Evolutionary conservation across 2,888 invertebrate genomes (phyloP).

Genomic region (Hypena proboscidalis): DNA sequence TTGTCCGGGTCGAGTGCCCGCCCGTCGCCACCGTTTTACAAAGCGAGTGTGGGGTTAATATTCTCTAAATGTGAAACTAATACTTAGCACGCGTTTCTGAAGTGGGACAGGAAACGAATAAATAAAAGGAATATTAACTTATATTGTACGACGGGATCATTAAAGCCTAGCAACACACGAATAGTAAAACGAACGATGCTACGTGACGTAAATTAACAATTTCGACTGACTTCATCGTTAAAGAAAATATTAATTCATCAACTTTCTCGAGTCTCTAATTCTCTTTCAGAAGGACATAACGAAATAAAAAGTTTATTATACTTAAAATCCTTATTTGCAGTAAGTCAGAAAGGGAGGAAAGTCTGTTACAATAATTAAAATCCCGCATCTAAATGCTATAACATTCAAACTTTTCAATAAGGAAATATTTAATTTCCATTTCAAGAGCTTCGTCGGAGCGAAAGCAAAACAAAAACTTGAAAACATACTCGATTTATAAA

Average conservation of each 20-base stretch:
- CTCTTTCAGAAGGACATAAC: conserved; percentile 29
- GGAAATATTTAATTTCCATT: conserved; percentile 76
- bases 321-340: conserved; percentile 33
- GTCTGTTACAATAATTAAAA: conserved; percentile 71
- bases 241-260: conserved; percentile 18
- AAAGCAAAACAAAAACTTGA: conserved; percentile 64
- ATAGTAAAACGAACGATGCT: conserved; percentile 25
- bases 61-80: conserved; percentile 47
- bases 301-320: conserved; percentile 33
- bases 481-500: conserved; percentile 68
- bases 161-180: conserved; percentile 28
- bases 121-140: conserved; percentile 38
- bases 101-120: conserved; percentile 40
- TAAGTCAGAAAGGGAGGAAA: conserved; percentile 46
- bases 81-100: conserved; percentile 29
- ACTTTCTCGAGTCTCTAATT: conserved; percentile 25
- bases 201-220: conserved; percentile 31
- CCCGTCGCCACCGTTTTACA: conserved; percentile 39
- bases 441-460: conserved; percentile 51
- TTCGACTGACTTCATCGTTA: conserved; percentile 7
- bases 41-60: conserved; percentile 45
- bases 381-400: conserved; percentile 59
- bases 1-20: conserved; percentile 45
- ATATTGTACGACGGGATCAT: conserved; percentile 30
- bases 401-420: conserved; percentile 75